Evolutionary conservation across 2,797 vertebrate species (phyloP), one percentile per base, ranked within the genome.

Genomic region (Coregonus suidteri): DNA sequence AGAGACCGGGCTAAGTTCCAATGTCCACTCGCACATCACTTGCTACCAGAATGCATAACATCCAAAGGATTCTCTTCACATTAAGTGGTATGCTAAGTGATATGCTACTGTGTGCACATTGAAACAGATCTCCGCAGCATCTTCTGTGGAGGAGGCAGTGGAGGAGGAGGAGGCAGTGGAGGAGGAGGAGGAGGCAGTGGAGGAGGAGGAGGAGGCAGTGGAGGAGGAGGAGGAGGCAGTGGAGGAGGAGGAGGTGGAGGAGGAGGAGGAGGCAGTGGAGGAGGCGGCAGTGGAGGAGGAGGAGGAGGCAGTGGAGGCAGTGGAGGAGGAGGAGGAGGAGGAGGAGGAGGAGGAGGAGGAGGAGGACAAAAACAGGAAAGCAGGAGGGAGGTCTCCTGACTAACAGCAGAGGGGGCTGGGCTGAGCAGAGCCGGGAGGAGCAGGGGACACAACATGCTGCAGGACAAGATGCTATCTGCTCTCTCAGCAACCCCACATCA

Each of bases 341-440:
- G 7, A 7, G 7, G 41, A 2, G 41, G 9, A 5, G 53, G 53
- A 56, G 4, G n/a, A 20, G 6, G 18, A 3, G 6, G 4, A n/a
- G 54, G 5, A 56, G 54, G 54, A 56, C 16, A 7, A 54, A 6
- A 76, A 69, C 41, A 71, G 11, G 66, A 25, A 77, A 31, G 68
- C 62, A 41, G 14, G 3, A 41, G 47, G 64, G 18, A 20, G 18
- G 56, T 77, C 73, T 76, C 64, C 70, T 75, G 75, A 82, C 34
- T 77, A 37, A 51, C 74, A 78, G 64, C 74, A 54, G 20, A 77
- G 56, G 14, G 71, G 75, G 67, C 53, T 31, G 3, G n/a, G 6
- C 34, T 16, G 53, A 56, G 53, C 53, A 20, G 62, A 25, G 62
- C 4, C 20, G 7, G 62, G 20, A 31, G 25, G 25, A 4, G 62